These are phyloP conservation scores for Lepidurus couesii DNA, from an alignment of 1,140 invertebrate genomes.

Conservation along the genomic window DNA sequence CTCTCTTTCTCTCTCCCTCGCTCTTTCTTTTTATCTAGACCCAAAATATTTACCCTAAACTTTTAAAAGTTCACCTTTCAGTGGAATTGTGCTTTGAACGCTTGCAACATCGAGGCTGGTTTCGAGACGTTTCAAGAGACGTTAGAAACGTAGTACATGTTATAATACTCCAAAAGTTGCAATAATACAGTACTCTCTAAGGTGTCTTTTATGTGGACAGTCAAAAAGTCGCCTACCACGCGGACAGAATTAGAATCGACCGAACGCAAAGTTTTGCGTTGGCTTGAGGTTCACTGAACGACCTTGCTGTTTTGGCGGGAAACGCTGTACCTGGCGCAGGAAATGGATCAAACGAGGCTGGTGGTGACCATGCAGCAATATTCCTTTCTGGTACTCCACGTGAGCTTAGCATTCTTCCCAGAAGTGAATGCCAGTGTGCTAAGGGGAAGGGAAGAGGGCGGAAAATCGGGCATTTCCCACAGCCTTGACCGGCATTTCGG, in stretches of 20 bases:
- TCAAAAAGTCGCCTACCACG: not conserved
- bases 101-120: no score
- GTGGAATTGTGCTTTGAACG: not conserved
- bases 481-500: constrained; percentile 6
- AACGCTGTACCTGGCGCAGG: not conserved
- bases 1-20: not conserved
- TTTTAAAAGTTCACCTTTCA: not conserved
- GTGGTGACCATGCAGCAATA: not conserved
- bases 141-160: no score
- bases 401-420: not conserved
- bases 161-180: no score
- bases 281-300: not conserved
- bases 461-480: not conserved
- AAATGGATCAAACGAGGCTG: not conserved
- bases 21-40: not conserved
- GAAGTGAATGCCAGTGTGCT: not conserved
- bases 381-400: not conserved
- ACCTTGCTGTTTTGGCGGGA: constrained; percentile 15
- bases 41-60: not conserved
- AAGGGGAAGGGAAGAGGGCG: not conserved
- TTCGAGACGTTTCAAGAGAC: no score
- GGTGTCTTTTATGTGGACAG: no score
- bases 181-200: no score
- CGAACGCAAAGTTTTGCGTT: not conserved
- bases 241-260: not conserved